phyloP scores from a whole-genome alignment of 2,797 vertebrate species.

The Anguilla obscura region DNA sequence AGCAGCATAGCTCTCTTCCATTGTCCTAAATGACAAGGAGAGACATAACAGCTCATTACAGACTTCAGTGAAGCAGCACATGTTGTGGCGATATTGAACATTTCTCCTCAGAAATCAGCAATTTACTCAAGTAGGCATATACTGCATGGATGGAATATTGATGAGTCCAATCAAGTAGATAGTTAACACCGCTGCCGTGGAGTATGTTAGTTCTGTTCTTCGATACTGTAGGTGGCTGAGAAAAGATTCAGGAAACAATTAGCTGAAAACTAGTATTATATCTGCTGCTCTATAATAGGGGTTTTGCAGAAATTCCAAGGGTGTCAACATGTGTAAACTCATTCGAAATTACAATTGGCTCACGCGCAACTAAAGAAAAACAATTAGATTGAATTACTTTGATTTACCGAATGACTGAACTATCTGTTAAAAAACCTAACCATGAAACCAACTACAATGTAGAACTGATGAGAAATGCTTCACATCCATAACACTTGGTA shows the following conservation, averaged over 20 bases:
- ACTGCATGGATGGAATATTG: neutral
- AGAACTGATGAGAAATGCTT: neutral
- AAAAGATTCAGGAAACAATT: neutral
- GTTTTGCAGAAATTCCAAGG: neutral
- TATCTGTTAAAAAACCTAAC: neutral
- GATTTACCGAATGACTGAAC: neutral
- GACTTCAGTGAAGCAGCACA: constrained; percentile 1
- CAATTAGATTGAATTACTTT: neutral
- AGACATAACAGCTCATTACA: constrained; percentile 16
- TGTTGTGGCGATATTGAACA: constrained; percentile 10
- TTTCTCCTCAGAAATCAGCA: constrained; percentile 11
- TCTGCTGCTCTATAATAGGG: neutral
- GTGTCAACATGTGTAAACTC: neutral
- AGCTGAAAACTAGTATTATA: neutral
- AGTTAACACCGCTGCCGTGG: neutral
- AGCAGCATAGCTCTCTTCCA: neutral
- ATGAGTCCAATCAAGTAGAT: neutral
- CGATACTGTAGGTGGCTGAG: neutral
- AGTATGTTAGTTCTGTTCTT: neutral
- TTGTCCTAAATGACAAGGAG: constrained; percentile 7
- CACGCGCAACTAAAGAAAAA: neutral
- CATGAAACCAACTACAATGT: neutral
- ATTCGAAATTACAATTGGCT: neutral
- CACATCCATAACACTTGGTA: neutral
- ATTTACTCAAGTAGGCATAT: neutral